These are phyloP conservation scores for Trimorus sp. DNA, from an alignment of 2,888 invertebrate species.

Conservation along the genomic window DNA sequence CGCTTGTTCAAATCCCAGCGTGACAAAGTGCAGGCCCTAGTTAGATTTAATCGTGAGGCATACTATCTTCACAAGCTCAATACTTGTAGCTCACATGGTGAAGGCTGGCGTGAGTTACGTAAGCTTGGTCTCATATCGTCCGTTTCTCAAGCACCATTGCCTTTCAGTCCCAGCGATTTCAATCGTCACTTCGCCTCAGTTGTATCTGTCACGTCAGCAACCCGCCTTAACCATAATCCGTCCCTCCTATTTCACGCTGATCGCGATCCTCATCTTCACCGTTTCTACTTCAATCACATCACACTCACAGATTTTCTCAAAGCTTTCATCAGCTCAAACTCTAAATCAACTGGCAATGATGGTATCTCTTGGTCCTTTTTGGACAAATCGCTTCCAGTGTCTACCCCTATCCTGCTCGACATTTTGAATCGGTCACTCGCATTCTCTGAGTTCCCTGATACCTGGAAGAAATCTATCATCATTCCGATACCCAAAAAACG, in stretches of 20 bases:
- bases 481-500: background rate
- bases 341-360: background rate
- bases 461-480: conserved; percentile 1
- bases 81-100: too few relatives aligned
- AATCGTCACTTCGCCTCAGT: too few relatives aligned
- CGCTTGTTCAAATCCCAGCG: background rate
- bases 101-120: too few relatives aligned
- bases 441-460: background rate
- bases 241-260: too few relatives aligned
- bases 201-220: too few relatives aligned
- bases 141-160: too few relatives aligned
- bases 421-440: background rate
- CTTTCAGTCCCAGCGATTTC: too few relatives aligned
- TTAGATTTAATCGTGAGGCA: too few relatives aligned
- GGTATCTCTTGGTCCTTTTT: background rate
- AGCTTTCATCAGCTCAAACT: background rate
- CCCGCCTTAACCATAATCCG: too few relatives aligned
- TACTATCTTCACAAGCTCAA: too few relatives aligned
- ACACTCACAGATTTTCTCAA: background rate
- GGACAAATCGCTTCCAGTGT: background rate
- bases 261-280: too few relatives aligned
- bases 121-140: too few relatives aligned
- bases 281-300: background rate
- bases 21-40: background rate
- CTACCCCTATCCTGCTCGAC: background rate